Base-by-base conservation (phyloP, 2,797 vertebrate species). In the Erpetoichthys calabaricus region DNA sequence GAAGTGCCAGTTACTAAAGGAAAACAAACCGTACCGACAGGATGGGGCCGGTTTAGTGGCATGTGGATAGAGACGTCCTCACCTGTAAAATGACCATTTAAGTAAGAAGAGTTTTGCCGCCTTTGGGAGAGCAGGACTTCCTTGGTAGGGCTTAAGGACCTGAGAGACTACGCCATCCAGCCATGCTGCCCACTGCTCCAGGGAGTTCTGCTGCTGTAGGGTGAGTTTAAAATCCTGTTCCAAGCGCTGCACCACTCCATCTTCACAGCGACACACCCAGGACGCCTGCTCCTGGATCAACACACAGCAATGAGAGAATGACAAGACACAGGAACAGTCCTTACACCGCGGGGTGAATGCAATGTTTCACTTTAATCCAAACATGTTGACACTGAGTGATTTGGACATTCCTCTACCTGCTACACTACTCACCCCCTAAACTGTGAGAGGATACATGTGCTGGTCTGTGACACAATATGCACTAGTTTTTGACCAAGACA, bases 11-110 rank as follows among this genome's bases (percentile, higher is more conserved):
- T 51, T 3, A 41, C 3, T 0, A 45, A 7, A 6, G 4, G 4
- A 42, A 4, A 4, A 5, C 4, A 42, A 25, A 3, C 25, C 44
- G 10, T 5, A 42, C 45, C 8, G 2, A 4, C 8, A 5, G 8
- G 45, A 56, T 5, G 10, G 6, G 7, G 5, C 45, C 3, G 6
- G 6, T 10, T 25, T 25, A 25, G 25, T 25, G 25, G 25, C 25
- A 25, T 25, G 25, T 25, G 25, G 25, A 25, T 25, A 25, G 1
- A 25, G 25, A 25, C 25, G 2, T 25, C 25, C 73, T 68, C 56
- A 94, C 92, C 91, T 94, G 65, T 94, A 96, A 71, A 96, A 94
- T 63, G 91, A 92, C 91, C 91, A 96, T 77, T 92, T 93, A 67
- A 96, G 91, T 63, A 94, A 79, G 71, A 94, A 96, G 64, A 87